These are phyloP conservation scores for Batillaria attramentaria DNA, from an alignment of 1,140 invertebrate genomes.

Conservation along the genomic window DNA sequence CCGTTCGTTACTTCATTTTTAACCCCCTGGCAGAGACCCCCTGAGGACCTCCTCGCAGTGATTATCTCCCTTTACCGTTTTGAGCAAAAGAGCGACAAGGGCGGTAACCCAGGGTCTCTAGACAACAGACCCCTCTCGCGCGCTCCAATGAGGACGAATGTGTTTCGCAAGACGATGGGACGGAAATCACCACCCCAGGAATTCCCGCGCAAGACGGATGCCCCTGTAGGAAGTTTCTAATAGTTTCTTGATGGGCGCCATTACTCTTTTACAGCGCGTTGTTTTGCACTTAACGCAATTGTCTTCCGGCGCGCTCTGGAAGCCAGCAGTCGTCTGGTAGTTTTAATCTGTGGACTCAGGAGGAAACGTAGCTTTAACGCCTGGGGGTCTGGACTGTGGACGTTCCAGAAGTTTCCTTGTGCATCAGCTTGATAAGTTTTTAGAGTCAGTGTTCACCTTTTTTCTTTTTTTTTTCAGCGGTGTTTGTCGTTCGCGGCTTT, in stretches of 20 bases:
- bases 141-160: slow-evolving; percentile 29
- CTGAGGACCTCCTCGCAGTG: slow-evolving; percentile 24
- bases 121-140: slow-evolving; percentile 14
- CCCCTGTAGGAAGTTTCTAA: slow-evolving; percentile 28
- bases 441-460: too few relatives aligned
- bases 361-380: too few relatives aligned
- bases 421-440: too few relatives aligned
- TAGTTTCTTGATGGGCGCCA: slow-evolving; percentile 33
- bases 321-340: too few relatives aligned
- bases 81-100: slow-evolving; percentile 32
- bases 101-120: slow-evolving; percentile 22
- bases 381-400: too few relatives aligned
- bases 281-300: slow-evolving; percentile 37
- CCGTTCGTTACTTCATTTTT: too few relatives aligned
- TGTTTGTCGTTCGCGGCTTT: too few relatives aligned
- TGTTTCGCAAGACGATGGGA: slow-evolving; percentile 28
- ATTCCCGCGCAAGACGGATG: slow-evolving; percentile 27
- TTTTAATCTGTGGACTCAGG: too few relatives aligned
- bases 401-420: too few relatives aligned
- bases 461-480: too few relatives aligned
- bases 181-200: slow-evolving; percentile 33
- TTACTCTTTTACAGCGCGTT: slow-evolving; percentile 36
- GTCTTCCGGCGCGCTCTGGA: slow-evolving; percentile 28
- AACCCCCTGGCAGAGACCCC: slow-evolving; percentile 22
- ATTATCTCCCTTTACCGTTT: slow-evolving; percentile 32